Base-by-base conservation (phyloP, 2,888 invertebrate genomes). In the Tridacna gigas region DNA sequence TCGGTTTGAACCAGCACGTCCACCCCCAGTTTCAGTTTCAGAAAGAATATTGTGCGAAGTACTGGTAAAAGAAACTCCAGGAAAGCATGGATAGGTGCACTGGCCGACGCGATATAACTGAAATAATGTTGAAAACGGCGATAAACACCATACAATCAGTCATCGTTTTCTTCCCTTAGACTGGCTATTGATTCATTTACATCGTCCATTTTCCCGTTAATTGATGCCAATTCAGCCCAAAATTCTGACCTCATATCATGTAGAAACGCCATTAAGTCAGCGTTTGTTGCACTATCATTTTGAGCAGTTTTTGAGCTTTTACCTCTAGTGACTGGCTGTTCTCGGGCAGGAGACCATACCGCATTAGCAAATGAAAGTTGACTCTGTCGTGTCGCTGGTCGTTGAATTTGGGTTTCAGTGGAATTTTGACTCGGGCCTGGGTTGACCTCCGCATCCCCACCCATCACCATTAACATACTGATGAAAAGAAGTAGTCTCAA, bases 321-420 rank as follows among this genome's bases (percentile, higher is more conserved):
- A 13, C 61, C 61, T 61, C 61, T 61, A n/a, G 61, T 61, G n/a
- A 61, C 61, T 61, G 61, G n/a, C n/a, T 61, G 61, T 13, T 61
- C 61, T 22, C 11, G 13, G n/a, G 13, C n/a, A 61, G 61, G 61
- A 20, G 61, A 61, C 22, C 22, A 7, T 13, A 61, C 61, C 61
- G n/a, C n/a, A 13, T 20, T 7, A 13, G 61, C 61, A 20, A 61
- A 61, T 20, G 61, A n/a, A n/a, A n/a, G n/a, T n/a, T n/a, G n/a
- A n/a, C n/a, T n/a, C n/a, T n/a, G n/a, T n/a, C n/a, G n/a, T n/a
- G n/a, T n/a, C n/a, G n/a, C n/a, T n/a, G n/a, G n/a, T n/a, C n/a
- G n/a, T n/a, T n/a, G n/a, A n/a, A n/a, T n/a, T n/a, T n/a, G n/a
- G n/a, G n/a, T n/a, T n/a, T n/a, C n/a, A n/a, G n/a, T n/a, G n/a